A percentile compares a stretch with the other conserved stretches of the same genome.
These are phyloP conservation scores for Drosophila yooni DNA, from an alignment of 2,888 invertebrate species.

Conservation along the genomic window DNA sequence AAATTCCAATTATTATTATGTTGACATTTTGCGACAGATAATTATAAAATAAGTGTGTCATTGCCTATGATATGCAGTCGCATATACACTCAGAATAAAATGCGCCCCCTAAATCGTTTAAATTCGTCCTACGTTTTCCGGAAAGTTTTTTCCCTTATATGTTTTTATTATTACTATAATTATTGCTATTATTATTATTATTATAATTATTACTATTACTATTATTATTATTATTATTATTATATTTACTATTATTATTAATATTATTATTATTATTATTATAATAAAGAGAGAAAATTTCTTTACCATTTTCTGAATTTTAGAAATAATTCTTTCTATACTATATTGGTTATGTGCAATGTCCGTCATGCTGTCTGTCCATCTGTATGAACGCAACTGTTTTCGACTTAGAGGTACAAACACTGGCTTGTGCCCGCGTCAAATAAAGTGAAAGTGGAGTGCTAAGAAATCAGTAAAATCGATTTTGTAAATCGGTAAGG, in stretches of 20 bases:
- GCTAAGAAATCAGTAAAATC: too few species aligned
- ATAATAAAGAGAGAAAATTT: neutral
- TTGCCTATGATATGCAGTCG: neutral
- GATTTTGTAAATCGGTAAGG: neutral
- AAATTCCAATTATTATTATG: neutral
- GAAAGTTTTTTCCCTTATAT: too few species aligned
- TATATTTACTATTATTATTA: too few species aligned
- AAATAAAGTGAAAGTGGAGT: neutral
- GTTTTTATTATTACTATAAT: too few species aligned
- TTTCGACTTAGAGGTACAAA: neutral
- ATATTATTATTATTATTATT: neutral
- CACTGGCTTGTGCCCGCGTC: neutral
- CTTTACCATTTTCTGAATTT: neutral
- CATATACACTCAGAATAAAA: neutral
- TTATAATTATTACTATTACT: too few species aligned
- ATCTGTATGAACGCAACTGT: neutral
- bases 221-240: too few species aligned
- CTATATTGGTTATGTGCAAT: neutral
- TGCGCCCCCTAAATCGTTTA: neutral
- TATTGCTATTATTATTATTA: too few species aligned
- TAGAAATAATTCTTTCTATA: neutral
- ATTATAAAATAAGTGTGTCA: too few species aligned
- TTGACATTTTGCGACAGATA: neutral
- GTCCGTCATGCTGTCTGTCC: neutral
- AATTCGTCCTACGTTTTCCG: neutral